Base-by-base conservation (phyloP, 2,113 vertebrate genomes). In the Xyrauchen texanus region DNA sequence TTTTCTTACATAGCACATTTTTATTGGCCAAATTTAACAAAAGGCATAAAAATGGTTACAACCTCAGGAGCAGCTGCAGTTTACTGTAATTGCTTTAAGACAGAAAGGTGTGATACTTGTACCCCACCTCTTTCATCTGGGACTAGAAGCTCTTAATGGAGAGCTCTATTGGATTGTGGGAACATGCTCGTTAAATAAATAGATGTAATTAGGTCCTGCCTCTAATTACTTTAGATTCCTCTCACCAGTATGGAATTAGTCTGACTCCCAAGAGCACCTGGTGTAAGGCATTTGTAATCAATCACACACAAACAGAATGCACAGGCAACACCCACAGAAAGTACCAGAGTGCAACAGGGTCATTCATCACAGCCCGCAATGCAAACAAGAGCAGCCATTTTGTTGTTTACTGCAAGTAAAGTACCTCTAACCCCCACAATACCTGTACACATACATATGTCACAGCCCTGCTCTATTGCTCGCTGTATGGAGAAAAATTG, bases 171-270 rank as follows among this genome's bases (percentile, higher is more conserved):
- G 49, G 68, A 79, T 76, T 63, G 51, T 79, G 80, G 78, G 79
- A 86, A 78, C 68, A 79, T 16, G 47, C 67, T 73, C 60, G 44
- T 65, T 88, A 92, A 89, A 93, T 91, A 90, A 92, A 93, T 91
- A 85, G 88, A 88, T 87, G 83, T 87, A 90, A 91, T 92, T 92
- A 92, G 85, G 82, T 85, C 85, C 82, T 55, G 78, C 81, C 84
- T 88, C 81, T 91, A 91, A 92, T 92, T 92, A 93, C 83, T 81
- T 84, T 60, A 83, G 67, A 62, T 76, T 82, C 77, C 74, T 87
- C 83, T 87, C 85, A 87, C 87, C 80, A 60, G 73, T 60, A 75
- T 67, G 15, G 85, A 87, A 86, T 81, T 72, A 78, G 87, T 82
- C 85, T 83, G 80, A 52, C 51, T 82, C 71, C 51, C 62, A n/a